Evolutionary conservation across 2,888 invertebrate species (phyloP), one percentile per base, ranked within the genome.

Genomic region (Drosophila kuntzei): DNA sequence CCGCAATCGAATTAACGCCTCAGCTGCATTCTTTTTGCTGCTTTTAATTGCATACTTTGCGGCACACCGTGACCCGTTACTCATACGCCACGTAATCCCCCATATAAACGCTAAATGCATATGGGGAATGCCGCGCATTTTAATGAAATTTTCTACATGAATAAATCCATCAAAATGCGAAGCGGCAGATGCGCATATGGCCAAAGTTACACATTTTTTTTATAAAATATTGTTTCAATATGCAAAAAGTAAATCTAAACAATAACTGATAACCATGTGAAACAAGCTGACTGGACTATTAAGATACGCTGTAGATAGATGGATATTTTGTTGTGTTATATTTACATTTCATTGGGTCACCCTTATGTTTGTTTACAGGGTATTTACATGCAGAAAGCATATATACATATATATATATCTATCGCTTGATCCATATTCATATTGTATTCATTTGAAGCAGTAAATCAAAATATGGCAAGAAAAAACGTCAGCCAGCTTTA

Each of bases 81-180:
- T 16, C 67, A 66, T 66, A 44, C 78, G 77, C 51, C 55, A 1
- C 29, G 51, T 36, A 20, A 29, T 34, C 50, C 58, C 27, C 27
- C 49, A 18, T 16, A 44, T 32, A 50, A 55, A 47, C 74, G 39
- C 29, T 57, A 39, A 57, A n/a, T 8, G 50, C 50, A 41, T 47
- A 32, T 12, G 1, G 16, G 18, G 22, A 46, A 43, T 53, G 54
- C 80, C 64, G 66, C 80, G 70, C 67, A 76, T 73, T 80, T 87
- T 84, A 87, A 87, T 89, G 76, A 71, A 89, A 89, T 86, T 84
- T 89, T 87, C 79, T 53, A 54, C 73, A 74, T 68, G 87, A 89
- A 84, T 84, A 89, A 86, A 89, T 89, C 75, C 75, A 84, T 85
- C 73, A 75, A 76, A 76, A 50, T 58, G 70, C 63, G 50, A 46